Conservation (phyloP, 64 coral and sea anemone genomes). For the Montipora foliosa region DNA sequence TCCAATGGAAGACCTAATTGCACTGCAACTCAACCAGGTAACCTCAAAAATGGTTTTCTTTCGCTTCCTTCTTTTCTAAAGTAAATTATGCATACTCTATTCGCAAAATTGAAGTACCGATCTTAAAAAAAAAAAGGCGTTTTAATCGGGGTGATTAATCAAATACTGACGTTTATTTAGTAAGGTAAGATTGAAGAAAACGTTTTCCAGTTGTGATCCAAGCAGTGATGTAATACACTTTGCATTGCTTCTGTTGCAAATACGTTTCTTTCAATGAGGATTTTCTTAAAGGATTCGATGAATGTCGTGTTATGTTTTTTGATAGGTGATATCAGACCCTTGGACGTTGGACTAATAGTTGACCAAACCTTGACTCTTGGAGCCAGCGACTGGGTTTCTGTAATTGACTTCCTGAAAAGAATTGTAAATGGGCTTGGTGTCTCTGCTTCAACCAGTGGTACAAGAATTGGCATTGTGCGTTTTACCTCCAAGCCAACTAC, state of each 20-base stretch:
- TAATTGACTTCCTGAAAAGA: constrained; percentile 41
- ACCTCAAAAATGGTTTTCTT: neutral
- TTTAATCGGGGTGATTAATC: no score
- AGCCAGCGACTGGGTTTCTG: constrained; percentile 37
- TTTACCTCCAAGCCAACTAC: constrained; percentile 52
- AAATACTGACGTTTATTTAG: no score
- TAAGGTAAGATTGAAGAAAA: no score
- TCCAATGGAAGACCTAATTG: constrained; percentile 68
- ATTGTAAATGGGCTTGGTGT: constrained; percentile 63
- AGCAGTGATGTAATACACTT: no score
- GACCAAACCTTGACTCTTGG: constrained; percentile 42
- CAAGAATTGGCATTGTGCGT: constrained; percentile 77
- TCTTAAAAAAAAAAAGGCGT: no score
- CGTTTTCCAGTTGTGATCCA: no score
- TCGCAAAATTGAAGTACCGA: no score
- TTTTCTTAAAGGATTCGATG: no score
- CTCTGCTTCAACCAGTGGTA: constrained; percentile 34
- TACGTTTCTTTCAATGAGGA: neutral
- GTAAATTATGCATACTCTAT: no score
- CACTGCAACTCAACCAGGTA: constrained; percentile 22
- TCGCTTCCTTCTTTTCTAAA: no score
- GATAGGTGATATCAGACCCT: constrained; percentile 15
- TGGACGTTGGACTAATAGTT: constrained; percentile 63
- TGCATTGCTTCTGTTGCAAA: no score
- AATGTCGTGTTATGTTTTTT: neutral